These are phyloP conservation scores for Ptychadena robeensis DNA, from an alignment of 2,797 vertebrate genomes.

Conservation along the genomic window DNA sequence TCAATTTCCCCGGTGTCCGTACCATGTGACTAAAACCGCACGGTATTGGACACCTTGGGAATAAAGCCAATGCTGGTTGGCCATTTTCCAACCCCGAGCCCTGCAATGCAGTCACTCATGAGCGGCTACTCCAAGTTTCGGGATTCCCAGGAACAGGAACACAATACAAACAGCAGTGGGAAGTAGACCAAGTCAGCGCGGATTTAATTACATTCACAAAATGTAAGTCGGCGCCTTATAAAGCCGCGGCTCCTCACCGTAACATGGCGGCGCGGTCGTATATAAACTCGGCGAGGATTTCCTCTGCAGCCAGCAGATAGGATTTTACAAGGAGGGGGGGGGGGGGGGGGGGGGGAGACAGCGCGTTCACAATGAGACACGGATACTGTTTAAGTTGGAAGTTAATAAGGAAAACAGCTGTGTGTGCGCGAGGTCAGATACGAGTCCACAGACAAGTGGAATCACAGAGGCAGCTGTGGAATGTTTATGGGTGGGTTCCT, in stretches of 20 bases:
- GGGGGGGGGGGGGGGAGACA: too few relatives aligned
- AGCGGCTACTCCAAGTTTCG: not conserved
- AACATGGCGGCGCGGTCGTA: not conserved
- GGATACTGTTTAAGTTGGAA: conserved; percentile 56
- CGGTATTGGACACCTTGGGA: too few relatives aligned
- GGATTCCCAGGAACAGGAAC: too few relatives aligned
- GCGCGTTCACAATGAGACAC: conserved; percentile 33
- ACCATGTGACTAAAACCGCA: too few relatives aligned
- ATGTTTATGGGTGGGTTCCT: conserved; percentile 45
- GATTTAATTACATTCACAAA: conserved; percentile 12
- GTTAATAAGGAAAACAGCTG: conserved; percentile 61
- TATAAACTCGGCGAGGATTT: conserved; percentile 12
- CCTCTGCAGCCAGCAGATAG: conserved; percentile 28
- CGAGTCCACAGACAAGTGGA: conserved; percentile 57
- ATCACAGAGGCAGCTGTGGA: conserved; percentile 39
- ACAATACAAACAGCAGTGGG: not conserved
- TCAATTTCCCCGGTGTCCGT: too few relatives aligned
- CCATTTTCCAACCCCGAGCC: too few relatives aligned
- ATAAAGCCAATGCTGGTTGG: too few relatives aligned
- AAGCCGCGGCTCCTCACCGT: not conserved
- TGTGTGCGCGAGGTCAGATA: conserved; percentile 41
- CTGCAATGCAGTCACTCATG: too few relatives aligned
- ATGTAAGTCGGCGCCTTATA: conserved; percentile 10
- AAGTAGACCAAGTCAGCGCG: not conserved
- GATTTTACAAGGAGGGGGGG: conserved; percentile 38